phyloP scores from a whole-genome alignment of 2,113 vertebrate species.

The Otolemur garnettii region DNA sequence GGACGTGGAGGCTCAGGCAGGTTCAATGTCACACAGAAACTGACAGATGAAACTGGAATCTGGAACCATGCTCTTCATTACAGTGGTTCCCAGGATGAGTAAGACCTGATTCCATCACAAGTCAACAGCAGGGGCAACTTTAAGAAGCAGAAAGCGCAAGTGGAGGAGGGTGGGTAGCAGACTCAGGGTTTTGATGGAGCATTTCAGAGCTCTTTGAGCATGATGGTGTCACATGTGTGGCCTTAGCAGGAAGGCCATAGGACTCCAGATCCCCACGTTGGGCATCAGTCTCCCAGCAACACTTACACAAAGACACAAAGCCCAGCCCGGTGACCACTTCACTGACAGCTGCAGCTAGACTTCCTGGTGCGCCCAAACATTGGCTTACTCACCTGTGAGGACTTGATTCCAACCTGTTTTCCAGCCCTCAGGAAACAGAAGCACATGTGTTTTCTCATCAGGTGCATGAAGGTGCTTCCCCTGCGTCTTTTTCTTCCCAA shows the following conservation, averaged over 20 bases:
- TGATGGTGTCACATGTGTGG: neutral
- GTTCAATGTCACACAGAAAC: neutral
- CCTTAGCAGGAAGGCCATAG: neutral
- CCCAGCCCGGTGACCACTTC: neutral
- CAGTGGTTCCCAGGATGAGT: neutral
- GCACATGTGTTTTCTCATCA: neutral
- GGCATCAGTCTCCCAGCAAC: neutral
- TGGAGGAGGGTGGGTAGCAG: neutral
- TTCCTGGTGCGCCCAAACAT: neutral
- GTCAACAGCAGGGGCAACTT: neutral
- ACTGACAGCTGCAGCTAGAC: neutral
- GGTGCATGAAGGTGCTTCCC: neutral
- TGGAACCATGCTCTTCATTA: neutral
- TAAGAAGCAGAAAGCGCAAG: neutral
- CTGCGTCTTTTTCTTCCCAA: neutral
- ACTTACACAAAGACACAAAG: neutral
- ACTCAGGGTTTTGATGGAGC: neutral
- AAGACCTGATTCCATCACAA: neutral
- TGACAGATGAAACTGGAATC: neutral
- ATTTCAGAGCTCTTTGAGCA: neutral
- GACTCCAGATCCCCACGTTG: neutral
- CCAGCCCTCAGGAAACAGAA: neutral
- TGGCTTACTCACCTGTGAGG: neutral
- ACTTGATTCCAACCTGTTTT: neutral
- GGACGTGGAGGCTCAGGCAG: neutral